Evolutionary conservation across 2,113 vertebrate genomes (phyloP).

Genomic region (Epinephelus cyanopodus): DNA sequence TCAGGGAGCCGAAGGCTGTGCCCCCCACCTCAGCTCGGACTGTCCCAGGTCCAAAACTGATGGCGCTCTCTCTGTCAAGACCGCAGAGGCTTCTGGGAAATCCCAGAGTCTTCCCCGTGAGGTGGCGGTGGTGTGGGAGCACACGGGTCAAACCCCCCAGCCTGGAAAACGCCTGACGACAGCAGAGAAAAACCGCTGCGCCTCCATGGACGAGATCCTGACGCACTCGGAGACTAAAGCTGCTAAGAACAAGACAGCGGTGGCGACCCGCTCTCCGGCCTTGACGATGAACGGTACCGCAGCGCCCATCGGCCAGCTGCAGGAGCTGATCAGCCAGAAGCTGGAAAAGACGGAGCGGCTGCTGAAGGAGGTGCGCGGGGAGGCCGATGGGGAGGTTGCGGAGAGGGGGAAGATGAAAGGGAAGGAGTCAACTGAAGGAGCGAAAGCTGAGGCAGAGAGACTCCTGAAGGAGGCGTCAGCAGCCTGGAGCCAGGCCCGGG

Average conservation of each 20-base stretch:
- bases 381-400: neutral
- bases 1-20: slow-evolving; percentile 54
- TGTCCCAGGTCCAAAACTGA: slow-evolving; percentile 84
- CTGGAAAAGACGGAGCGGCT: slow-evolving; percentile 93
- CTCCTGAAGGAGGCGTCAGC: slow-evolving; percentile 90
- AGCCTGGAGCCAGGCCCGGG: slow-evolving; percentile 90
- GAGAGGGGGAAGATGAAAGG: slow-evolving; percentile 63
- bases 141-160: slow-evolving; percentile 82
- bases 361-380: slow-evolving; percentile 84
- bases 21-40: slow-evolving; percentile 68
- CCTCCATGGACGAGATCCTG: slow-evolving; percentile 93
- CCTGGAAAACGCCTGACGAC: slow-evolving; percentile 82
- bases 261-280: slow-evolving; percentile 39
- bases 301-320: slow-evolving; percentile 84
- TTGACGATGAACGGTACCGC: neutral
- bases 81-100: slow-evolving; percentile 54
- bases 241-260: slow-evolving; percentile 38
- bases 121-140: slow-evolving; percentile 76
- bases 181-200: slow-evolving; percentile 89
- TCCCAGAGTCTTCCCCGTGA: slow-evolving; percentile 81
- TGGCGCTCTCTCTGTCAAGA: slow-evolving; percentile 35
- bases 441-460: slow-evolving; percentile 86
- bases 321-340: slow-evolving; percentile 92
- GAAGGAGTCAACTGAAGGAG: slow-evolving; percentile 78
- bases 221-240: slow-evolving; percentile 81